phyloP scores from a whole-genome alignment of 2,888 invertebrate species.

The Caenorhabditis imperialis region DNA sequence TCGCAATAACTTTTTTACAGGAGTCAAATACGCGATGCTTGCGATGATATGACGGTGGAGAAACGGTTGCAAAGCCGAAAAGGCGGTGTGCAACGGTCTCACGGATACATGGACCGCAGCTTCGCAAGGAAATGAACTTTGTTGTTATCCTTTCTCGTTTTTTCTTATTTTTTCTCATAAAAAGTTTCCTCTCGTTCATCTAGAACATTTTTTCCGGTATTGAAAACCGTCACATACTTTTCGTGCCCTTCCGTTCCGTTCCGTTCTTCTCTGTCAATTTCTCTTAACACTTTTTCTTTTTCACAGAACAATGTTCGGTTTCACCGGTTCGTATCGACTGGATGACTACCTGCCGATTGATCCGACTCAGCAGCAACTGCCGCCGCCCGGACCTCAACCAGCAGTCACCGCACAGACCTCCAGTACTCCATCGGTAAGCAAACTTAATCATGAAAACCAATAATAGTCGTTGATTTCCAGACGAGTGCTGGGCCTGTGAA shows the following conservation, averaged over 20 bases:
- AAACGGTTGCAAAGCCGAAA: conserved; percentile 63
- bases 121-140: conserved; percentile 49
- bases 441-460: no score
- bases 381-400: no score
- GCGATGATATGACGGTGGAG: conserved; percentile 62
- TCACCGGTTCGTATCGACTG: conserved; percentile 5
- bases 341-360: conserved; percentile 18
- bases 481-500: no score
- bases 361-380: not conserved
- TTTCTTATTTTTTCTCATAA: not conserved
- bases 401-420: no score
- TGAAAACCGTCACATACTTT: no score
- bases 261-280: not conserved
- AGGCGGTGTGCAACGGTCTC: conserved; percentile 58
- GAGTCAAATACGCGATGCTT: conserved; percentile 52
- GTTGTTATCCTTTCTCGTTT: conserved; percentile 10
- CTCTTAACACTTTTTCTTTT: not conserved
- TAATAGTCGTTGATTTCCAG: no score
- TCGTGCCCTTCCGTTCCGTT: no score
- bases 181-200: not conserved
- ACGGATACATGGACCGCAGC: conserved; percentile 65
- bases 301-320: conserved; percentile 4
- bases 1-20: no score
- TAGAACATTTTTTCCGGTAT: not conserved
- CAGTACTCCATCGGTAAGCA: no score